These are phyloP conservation scores for Pyxicephalus adspersus DNA, from an alignment of 2,113 vertebrate genomes.

Conservation along the genomic window DNA sequence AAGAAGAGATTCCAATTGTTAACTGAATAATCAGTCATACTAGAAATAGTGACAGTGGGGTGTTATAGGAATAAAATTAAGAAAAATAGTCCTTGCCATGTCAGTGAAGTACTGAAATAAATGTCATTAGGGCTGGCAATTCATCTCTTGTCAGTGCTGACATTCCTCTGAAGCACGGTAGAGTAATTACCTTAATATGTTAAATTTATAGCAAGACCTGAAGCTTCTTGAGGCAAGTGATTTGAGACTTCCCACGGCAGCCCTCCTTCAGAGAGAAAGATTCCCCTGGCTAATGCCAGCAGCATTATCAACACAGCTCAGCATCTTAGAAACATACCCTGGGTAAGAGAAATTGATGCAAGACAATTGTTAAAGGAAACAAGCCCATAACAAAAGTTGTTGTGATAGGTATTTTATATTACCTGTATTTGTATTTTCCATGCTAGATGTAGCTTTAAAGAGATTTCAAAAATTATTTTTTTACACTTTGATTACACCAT, in stretches of 20 bases:
- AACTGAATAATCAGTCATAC: neutral
- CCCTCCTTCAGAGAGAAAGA: neutral
- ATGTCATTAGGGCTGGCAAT: slow-evolving; percentile 16
- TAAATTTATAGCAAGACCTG: slow-evolving; percentile 9
- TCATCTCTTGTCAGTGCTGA: slow-evolving; percentile 43
- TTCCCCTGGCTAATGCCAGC: neutral
- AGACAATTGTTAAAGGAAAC: too few species aligned
- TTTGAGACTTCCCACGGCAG: neutral
- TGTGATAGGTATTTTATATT: too few species aligned
- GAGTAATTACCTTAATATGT: slow-evolving; percentile 44
- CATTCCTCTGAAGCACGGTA: neutral
- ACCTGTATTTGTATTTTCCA: too few species aligned
- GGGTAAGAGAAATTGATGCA: too few species aligned
- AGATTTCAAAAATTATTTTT: too few species aligned
- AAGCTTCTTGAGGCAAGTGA: neutral
- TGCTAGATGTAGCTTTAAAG: too few species aligned
- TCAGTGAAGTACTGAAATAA: slow-evolving; percentile 12
- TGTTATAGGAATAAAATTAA: neutral
- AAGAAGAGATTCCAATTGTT: neutral
- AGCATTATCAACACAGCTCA: neutral
- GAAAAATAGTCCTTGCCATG: slow-evolving; percentile 22
- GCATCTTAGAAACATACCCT: neutral
- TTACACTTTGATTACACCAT: too few species aligned
- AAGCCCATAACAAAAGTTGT: too few species aligned
- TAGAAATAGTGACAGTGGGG: neutral